A percentile compares a stretch with the other conserved stretches of the same genome.
These are phyloP conservation scores for Irena cyanogastra DNA, from an alignment of 2,113 vertebrate genomes.

Conservation along the genomic window DNA sequence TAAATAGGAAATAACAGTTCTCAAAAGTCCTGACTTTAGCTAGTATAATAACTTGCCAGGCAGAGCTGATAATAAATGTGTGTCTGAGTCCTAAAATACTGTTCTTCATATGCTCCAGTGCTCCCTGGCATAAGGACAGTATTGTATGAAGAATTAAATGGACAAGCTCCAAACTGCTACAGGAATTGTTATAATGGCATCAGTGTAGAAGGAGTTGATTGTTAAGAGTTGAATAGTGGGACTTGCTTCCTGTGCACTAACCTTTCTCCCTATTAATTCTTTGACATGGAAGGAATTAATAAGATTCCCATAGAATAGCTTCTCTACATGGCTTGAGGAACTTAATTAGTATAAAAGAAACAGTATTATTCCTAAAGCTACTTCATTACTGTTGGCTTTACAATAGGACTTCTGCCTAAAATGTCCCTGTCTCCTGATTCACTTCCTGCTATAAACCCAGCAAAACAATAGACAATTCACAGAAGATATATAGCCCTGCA, in stretches of 20 bases:
- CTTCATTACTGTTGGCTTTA: slow-evolving; percentile 26
- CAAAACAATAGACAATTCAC: slow-evolving; percentile 45
- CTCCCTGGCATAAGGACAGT: slow-evolving; percentile 4
- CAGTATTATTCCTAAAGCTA: slow-evolving; percentile 1
- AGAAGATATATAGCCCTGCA: not conserved
- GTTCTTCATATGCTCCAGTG: not conserved
- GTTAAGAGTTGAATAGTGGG: not conserved
- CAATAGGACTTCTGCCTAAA: slow-evolving; percentile 30
- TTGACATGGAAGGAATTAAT: slow-evolving; percentile 30
- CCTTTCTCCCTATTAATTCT: slow-evolving; percentile 33
- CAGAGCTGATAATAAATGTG: not conserved
- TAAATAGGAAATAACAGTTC: not conserved
- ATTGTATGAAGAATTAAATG: slow-evolving; percentile 14
- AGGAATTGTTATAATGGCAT: slow-evolving; percentile 6
- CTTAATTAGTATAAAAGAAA: slow-evolving; percentile 13
- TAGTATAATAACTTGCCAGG: not conserved
- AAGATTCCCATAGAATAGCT: slow-evolving; percentile 9
- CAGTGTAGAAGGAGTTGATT: slow-evolving; percentile 8
- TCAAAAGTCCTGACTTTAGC: not conserved
- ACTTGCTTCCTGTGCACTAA: slow-evolving; percentile 35
- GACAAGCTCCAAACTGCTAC: not conserved
- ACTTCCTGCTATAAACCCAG: slow-evolving; percentile 41
- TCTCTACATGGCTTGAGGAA: slow-evolving; percentile 24
- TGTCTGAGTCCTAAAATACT: not conserved
- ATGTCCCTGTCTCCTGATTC: slow-evolving; percentile 7